Evolutionary conservation across 2,888 invertebrate species (phyloP).

Genomic region (Hypercompe scribonia): DNA sequence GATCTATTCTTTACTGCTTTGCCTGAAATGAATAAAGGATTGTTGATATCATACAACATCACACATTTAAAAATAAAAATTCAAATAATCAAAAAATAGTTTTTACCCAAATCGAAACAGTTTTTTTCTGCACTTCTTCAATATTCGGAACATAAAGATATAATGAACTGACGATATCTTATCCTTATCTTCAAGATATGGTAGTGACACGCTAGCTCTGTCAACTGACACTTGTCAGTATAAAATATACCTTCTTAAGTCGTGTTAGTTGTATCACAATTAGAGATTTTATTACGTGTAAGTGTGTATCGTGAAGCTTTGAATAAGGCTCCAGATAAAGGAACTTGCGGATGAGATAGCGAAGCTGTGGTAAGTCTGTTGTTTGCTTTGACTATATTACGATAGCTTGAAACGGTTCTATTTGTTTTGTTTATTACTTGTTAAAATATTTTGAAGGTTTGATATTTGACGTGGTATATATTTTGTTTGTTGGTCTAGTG

Average conservation of each 20-base stretch:
- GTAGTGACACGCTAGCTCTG: slow-evolving; percentile 33
- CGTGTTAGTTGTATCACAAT: slow-evolving; percentile 1
- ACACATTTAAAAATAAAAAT: background rate
- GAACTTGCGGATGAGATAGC: background rate
- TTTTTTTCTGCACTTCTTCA: slow-evolving; percentile 21
- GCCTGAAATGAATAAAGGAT: background rate
- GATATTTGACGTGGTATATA: background rate
- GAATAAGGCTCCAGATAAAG: background rate
- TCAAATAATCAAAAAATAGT: background rate
- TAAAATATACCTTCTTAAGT: slow-evolving; percentile 4
- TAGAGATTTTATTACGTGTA: background rate
- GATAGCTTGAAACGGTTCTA: background rate
- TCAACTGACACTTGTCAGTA: slow-evolving; percentile 31
- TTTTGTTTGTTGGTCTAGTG: background rate
- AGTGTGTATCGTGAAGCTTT: slow-evolving; percentile 1
- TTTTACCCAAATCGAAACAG: background rate
- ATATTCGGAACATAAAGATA: slow-evolving; percentile 29
- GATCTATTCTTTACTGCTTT: background rate
- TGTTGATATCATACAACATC: background rate
- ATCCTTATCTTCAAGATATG: slow-evolving; percentile 44
- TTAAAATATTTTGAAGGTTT: background rate
- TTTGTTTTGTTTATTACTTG: slow-evolving; percentile 5
- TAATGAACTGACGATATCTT: slow-evolving; percentile 29
- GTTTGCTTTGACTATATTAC: background rate
- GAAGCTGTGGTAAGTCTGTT: slow-evolving; percentile 2